Base-by-base conservation (phyloP, 2,888 invertebrate species). In the Electrophaes corylata region DNA sequence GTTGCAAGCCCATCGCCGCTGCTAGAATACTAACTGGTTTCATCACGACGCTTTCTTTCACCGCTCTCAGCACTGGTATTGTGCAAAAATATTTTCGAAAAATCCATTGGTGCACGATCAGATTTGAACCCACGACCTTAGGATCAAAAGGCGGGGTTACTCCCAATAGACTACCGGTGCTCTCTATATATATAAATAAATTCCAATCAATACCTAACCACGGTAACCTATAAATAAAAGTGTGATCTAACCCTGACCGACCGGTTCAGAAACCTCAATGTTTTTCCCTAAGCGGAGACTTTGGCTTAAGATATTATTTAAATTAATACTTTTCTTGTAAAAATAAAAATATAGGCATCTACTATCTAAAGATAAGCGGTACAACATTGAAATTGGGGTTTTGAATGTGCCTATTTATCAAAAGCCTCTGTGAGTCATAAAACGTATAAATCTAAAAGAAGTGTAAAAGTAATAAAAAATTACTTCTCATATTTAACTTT, bases 281-380 rank as follows among this genome's bases (percentile, higher is more conserved):
- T 60, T 70, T 67, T 67, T 67, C 65, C 66, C 66, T 60, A 64
- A 63, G 57, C 63, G 29, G 47, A 31, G 50, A 58, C 56, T 45
- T 62, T 56, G 44, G 59, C 47, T 62, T 61, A 47, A 61, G 44
- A 49, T 64, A 65, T 62, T 64, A 65, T 62, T 59, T 49, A 62
- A 66, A 67, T 45, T 47, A 68, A 53, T 65, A 66, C 62, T 70
- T 67, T 68, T 70, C 64, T 63, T 55, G 50, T 31, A 46, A 62
- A 64, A 57, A 63, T 53, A 47, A 45, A 39, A 54, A 51, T 46
- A 49, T 16, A 16, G 11, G 10, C 8, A 29, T 43, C 50, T 26
- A 11, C 31, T 40, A n/a, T 40, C 19, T n/a, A 39, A 16, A 39
- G 16, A 39, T 39, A 1, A 39, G 39, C n/a, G n/a, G n/a, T 39